Evolutionary conservation across 2,797 vertebrate species (phyloP).

Genomic region (Sebastes oblongus): DNA sequence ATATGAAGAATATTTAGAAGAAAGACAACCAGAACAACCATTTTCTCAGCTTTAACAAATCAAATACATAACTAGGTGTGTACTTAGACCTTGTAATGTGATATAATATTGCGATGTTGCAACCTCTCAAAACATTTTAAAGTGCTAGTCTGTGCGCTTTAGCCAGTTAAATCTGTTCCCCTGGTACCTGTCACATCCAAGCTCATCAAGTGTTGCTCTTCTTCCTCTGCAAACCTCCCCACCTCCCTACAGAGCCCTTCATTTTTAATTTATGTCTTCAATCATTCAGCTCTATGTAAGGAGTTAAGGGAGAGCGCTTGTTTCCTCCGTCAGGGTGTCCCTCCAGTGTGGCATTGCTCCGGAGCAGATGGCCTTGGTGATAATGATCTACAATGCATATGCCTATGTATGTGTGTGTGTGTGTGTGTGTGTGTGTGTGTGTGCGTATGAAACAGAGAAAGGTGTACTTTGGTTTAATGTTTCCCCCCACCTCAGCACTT

Average conservation of each 20-base stretch:
- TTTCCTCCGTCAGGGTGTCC: constrained; percentile 50
- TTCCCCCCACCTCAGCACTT: constrained; percentile 29
- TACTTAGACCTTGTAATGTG: neutral
- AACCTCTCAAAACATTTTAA: neutral
- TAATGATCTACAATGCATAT: constrained; percentile 48
- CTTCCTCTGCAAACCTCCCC: neutral
- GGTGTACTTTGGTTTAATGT: constrained; percentile 30
- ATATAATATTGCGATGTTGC: neutral
- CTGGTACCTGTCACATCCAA: constrained; percentile 15
- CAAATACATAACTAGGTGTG: neutral
- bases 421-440: constrained; percentile 1
- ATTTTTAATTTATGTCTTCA: constrained; percentile 55
- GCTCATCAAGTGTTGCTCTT: constrained; percentile 27
- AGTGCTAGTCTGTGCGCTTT: neutral
- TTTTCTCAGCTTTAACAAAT: neutral
- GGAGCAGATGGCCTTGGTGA: constrained; percentile 64
- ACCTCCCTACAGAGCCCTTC: constrained; percentile 7
- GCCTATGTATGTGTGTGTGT: neutral
- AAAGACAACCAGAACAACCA: too few species aligned
- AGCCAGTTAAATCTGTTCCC: neutral
- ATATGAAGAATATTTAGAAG: neutral
- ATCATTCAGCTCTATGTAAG: constrained; percentile 51
- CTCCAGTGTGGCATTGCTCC: constrained; percentile 50
- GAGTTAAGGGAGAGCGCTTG: constrained; percentile 48
- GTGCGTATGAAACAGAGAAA: neutral